A percentile compares a stretch with the other conserved stretches of the same genome.
Evolutionary conservation across 92 coral and sea anemone genomes (phyloP).

Genomic region (Hydrozoanthus gracilis): DNA sequence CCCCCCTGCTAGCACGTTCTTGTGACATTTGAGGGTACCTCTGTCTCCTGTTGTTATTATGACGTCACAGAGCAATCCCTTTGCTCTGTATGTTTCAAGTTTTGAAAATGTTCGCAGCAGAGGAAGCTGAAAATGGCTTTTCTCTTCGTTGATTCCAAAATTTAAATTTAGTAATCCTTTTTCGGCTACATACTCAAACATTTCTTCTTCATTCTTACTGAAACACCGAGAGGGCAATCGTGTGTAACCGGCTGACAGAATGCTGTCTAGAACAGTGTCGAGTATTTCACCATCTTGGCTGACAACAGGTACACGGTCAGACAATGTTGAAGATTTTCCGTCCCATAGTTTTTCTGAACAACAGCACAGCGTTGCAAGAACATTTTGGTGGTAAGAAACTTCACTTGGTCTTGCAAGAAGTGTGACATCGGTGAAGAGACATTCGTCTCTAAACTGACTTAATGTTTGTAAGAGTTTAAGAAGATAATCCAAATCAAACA

Average conservation of each 20-base stretch:
- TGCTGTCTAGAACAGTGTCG: neutral
- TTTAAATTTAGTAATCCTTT: neutral
- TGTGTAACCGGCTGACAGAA: neutral
- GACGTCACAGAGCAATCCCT: slow-evolving; percentile 17
- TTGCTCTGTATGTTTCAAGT: slow-evolving; percentile 13
- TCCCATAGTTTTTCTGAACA: neutral
- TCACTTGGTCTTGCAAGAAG: neutral
- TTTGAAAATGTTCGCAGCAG: neutral
- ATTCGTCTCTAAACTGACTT: slow-evolving; percentile 4
- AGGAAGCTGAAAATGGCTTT: neutral
- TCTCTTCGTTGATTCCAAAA: neutral
- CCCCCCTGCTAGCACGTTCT: slow-evolving; percentile 22
- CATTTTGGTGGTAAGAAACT: neutral
- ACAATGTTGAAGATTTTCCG: neutral
- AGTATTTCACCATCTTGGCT: neutral
- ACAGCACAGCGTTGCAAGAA: slow-evolving; percentile 6
- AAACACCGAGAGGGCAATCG: neutral
- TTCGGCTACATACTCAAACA: neutral
- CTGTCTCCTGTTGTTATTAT: slow-evolving; percentile 14
- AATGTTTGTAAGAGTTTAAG: neutral
- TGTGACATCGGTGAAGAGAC: slow-evolving; percentile 6
- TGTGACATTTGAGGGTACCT: slow-evolving; percentile 1
- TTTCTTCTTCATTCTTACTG: neutral
- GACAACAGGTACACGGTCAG: slow-evolving; percentile 14
- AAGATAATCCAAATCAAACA: neutral